Evolutionary conservation across 1,140 invertebrate species (phyloP).

Genomic region (Lordiphosa clarofinis): DNA sequence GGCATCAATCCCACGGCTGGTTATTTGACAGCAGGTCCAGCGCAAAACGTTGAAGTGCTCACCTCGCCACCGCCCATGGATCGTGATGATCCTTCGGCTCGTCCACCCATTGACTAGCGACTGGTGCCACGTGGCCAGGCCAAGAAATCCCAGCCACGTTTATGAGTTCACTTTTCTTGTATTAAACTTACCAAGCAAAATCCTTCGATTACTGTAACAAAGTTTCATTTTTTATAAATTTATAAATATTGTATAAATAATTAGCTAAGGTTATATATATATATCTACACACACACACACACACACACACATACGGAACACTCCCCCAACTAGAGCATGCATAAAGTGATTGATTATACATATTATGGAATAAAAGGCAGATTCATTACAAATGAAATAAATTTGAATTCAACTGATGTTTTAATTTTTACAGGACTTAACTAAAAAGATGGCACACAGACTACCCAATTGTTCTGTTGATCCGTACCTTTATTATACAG

Average conservation of each 20-base stretch:
- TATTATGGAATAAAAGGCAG: conserved; percentile 59
- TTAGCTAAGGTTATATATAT: conserved; percentile 60
- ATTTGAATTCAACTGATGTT: not conserved
- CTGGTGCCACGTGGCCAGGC: conserved; percentile 24
- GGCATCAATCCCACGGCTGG: conserved; percentile 87
- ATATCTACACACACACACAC: conserved; percentile 35
- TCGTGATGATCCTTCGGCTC: conserved; percentile 80
- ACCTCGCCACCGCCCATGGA: conserved; percentile 90
- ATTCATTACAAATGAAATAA: conserved; percentile 66
- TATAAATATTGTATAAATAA: conserved; percentile 73
- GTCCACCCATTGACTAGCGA: conserved; percentile 68
- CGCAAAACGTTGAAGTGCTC: conserved; percentile 85
- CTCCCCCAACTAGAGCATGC: conserved; percentile 63
- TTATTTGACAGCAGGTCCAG: conserved; percentile 89
- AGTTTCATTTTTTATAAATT: conserved; percentile 73
- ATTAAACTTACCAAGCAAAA: conserved; percentile 53
- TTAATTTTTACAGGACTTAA: too few relatives aligned
- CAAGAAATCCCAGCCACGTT: conserved; percentile 23
- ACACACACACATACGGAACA: conserved; percentile 28
- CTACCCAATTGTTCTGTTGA: too few relatives aligned
- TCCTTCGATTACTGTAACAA: conserved; percentile 65
- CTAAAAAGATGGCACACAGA: too few relatives aligned
- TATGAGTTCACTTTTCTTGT: conserved; percentile 34
- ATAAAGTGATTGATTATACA: conserved; percentile 74
- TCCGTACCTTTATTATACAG: too few relatives aligned